Evolutionary conservation across 2,113 vertebrate species (phyloP).

Genomic region (Panthera tigris): DNA sequence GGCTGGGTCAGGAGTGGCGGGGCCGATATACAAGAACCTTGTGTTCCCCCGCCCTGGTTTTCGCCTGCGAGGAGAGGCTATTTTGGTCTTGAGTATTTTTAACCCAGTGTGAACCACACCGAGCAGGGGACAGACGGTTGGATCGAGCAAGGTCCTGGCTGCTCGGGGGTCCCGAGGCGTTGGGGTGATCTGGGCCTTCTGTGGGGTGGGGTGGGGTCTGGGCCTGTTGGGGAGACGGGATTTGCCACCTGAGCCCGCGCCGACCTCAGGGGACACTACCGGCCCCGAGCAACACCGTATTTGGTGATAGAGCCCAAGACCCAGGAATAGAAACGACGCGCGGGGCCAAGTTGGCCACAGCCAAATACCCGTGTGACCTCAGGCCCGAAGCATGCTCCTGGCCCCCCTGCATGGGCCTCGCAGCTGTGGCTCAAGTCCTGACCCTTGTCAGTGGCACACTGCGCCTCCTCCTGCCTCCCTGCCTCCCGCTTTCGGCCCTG

Average conservation of each 20-base stretch:
- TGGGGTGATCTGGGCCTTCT: background rate
- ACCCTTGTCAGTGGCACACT: background rate
- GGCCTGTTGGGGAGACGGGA: background rate
- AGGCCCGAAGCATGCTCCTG: background rate
- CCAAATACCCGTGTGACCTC: slow-evolving; percentile 42
- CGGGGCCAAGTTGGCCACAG: background rate
- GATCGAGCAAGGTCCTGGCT: rapidly evolving
- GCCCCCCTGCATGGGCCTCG: background rate
- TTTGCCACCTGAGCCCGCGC: rapidly evolving
- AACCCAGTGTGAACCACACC: background rate
- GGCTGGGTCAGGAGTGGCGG: rapidly evolving
- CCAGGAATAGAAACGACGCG: slow-evolving; percentile 35
- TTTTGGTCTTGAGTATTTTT: slow-evolving; percentile 37
- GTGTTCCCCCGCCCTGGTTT: background rate
- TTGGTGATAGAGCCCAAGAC: slow-evolving; percentile 45
- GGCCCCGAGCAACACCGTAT: slow-evolving; percentile 10
- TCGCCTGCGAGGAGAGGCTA: background rate
- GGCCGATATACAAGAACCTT: background rate
- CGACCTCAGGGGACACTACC: background rate
- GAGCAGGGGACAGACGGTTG: background rate
- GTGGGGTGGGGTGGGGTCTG: rapidly evolving
- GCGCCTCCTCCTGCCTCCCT: background rate
- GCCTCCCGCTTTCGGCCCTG: background rate
- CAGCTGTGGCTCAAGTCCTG: background rate
- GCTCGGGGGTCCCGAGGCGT: rapidly evolving